Base-by-base conservation (phyloP, 2,797 vertebrate genomes). In the Argya squamiceps region DNA sequence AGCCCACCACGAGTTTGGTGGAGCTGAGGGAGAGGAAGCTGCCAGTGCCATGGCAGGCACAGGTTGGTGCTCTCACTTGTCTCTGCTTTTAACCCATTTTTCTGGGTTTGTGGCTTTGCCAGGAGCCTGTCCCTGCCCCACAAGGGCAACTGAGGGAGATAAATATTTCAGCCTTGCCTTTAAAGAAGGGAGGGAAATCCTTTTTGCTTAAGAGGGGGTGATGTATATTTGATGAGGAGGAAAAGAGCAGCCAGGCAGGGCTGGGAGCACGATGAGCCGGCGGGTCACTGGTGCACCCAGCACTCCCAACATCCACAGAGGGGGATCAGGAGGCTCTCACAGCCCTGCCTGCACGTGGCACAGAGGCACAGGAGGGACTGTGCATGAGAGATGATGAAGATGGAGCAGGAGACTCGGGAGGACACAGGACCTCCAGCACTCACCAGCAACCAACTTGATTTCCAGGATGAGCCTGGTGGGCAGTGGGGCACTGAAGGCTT, bases 141-240 rank as follows among this genome's bases (percentile, higher is more conserved):
- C 5, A 11, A 27, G 87, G 67, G 13, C 3, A 1, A 6, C 81
- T 3, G 2, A 76, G 75, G 69, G 64, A 83, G 89, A 91, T 94
- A 83, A 95, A 92, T 94, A 95, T 95, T 96, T 97, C 27, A 97
- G 84, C 93, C 59, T 92, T 53, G 62, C 68, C 65, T 86, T 73
- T 87, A 79, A 68, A 81, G 89, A 76, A 56, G 68, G 63, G 79
- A 86, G 73, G 74, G 82, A 96, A 94, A 93, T 96, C 94, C 89
- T 97, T 62, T 96, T 95, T 88, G 89, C 89, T 92, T 96, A 94
- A 85, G 62, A 92, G 83, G 80, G 84, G 55, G 77, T 73, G 70
- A 94, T 89, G 87, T 93, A 92, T 96, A 89, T 96, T 97, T 96
- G 49, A 83, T 92, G 89, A 92, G 58, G 6, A 82, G 46, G 78